These are phyloP conservation scores for Tetragonisca angustula DNA, from an alignment of 2,888 invertebrate genomes.

Conservation along the genomic window DNA sequence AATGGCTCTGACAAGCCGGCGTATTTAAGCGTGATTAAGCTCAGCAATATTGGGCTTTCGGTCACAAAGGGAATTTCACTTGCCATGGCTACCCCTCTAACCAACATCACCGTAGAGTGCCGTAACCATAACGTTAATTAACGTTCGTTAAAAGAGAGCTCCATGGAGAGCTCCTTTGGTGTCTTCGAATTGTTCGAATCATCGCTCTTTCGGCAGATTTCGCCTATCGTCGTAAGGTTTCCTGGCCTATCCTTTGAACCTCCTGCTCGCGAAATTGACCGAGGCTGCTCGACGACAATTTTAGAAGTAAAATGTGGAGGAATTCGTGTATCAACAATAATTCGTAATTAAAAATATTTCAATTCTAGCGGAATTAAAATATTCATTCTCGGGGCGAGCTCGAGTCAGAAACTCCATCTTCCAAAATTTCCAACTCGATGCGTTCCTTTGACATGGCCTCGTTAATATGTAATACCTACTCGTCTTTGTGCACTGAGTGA, in stretches of 20 bases:
- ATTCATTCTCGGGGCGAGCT: too few species aligned
- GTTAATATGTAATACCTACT: not conserved
- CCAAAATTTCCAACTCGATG: not conserved
- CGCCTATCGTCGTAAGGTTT: not conserved
- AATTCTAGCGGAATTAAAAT: too few species aligned
- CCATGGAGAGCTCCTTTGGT: not conserved
- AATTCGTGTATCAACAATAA: not conserved
- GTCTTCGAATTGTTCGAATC: constrained; percentile 6
- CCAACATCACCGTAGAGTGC: constrained; percentile 34
- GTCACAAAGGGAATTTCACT: constrained; percentile 69
- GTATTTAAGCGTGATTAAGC: constrained; percentile 72
- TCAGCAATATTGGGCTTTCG: constrained; percentile 66
- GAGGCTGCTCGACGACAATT: not conserved
- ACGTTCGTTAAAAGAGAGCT: constrained; percentile 43
- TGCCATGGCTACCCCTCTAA: constrained; percentile 38
- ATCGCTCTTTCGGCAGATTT: not conserved
- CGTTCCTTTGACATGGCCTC: too few species aligned
- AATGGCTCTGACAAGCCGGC: constrained; percentile 33
- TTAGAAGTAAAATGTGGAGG: not conserved
- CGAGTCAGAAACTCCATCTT: not conserved
- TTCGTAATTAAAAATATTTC: too few species aligned
- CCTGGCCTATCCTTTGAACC: not conserved
- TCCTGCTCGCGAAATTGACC: not conserved
- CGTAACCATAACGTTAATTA: constrained; percentile 66
- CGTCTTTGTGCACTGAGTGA: too few species aligned